Conservation (phyloP, 2,113 vertebrate species). For the Prunella fulvescens region DNA sequence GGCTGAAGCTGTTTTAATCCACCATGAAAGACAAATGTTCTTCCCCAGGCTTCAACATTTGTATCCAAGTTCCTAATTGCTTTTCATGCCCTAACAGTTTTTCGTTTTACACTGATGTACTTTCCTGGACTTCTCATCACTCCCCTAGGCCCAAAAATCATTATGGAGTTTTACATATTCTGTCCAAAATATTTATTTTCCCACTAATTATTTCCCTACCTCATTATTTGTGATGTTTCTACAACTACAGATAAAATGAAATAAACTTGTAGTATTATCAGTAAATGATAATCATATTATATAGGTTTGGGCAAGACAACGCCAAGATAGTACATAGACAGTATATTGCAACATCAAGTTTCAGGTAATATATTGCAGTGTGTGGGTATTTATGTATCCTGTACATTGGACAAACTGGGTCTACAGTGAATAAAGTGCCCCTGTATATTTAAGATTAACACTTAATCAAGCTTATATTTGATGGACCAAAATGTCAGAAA, state of each 20-base stretch:
- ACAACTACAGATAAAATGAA: not conserved
- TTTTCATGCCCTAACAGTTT: constrained; percentile 53
- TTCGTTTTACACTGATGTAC: constrained; percentile 30
- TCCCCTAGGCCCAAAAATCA: constrained; percentile 17
- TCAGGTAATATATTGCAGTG: not conserved
- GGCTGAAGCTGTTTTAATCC: not conserved
- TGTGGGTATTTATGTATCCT: not conserved
- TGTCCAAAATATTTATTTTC: constrained; percentile 27
- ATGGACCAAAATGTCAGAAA: not conserved
- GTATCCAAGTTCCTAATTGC: constrained; percentile 52
- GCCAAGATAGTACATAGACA: not conserved
- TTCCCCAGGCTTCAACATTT: constrained; percentile 38
- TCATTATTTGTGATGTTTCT: not conserved
- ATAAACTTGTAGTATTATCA: not conserved
- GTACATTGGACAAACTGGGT: not conserved
- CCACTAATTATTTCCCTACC: constrained; percentile 22
- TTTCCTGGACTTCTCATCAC: constrained; percentile 23
- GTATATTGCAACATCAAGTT: not conserved
- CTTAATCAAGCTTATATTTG: not conserved
- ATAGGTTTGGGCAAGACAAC: not conserved
- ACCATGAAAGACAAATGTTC: constrained; percentile 42
- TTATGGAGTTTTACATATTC: constrained; percentile 22
- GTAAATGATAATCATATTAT: not conserved
- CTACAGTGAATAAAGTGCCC: not conserved
- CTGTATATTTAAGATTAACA: not conserved